Conservation (phyloP, 2,797 vertebrate genomes). For the Lepus oiostolus region DNA sequence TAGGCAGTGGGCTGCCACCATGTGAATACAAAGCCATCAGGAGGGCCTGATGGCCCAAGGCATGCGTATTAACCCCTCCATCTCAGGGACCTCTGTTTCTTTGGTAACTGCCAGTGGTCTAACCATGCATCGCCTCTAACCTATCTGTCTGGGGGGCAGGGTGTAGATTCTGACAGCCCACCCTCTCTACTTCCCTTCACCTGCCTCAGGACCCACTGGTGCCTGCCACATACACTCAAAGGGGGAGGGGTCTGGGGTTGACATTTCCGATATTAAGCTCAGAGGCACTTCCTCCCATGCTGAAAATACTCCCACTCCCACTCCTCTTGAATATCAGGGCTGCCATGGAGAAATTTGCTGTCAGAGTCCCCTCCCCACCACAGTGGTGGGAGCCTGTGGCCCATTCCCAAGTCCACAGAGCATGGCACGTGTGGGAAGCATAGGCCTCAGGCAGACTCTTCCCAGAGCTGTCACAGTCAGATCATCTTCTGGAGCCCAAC, state of each 20-base stretch:
- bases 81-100: background rate
- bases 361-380: background rate
- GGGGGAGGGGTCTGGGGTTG: background rate
- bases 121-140: constrained; percentile 34
- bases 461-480: background rate
- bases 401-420: background rate
- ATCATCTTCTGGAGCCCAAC: background rate
- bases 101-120: background rate
- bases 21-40: background rate
- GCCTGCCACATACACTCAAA: background rate
- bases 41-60: background rate
- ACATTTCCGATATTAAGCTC: background rate
- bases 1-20: background rate
- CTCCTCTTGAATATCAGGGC: background rate
- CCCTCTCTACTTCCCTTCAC: background rate
- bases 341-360: background rate
- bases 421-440: background rate
- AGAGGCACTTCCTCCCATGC: background rate
- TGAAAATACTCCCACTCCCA: background rate
- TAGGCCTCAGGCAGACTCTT: background rate
- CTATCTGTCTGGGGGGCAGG: background rate
- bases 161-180: background rate
- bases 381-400: background rate
- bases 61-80: background rate
- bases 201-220: background rate